Evolutionary conservation across 2,113 vertebrate species (phyloP).

Genomic region (Menura novaehollandiae): DNA sequence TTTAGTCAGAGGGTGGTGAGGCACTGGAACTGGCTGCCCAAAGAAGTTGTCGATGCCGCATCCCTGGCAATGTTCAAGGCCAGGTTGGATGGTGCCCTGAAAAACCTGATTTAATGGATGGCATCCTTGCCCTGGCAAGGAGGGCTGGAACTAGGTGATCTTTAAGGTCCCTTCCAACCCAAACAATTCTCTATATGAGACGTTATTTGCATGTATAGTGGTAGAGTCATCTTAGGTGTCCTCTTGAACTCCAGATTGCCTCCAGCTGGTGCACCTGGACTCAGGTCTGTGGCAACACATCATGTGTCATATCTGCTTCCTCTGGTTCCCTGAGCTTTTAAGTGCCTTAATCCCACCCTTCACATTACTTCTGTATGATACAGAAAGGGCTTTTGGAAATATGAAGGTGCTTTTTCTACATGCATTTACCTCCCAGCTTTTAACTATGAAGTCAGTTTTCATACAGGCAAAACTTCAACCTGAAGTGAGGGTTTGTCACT

Average conservation of each 20-base stretch:
- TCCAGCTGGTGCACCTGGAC: background rate
- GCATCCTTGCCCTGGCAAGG: background rate
- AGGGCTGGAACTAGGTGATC: background rate
- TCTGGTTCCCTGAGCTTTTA: background rate
- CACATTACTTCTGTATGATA: background rate
- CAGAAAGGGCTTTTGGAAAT: background rate
- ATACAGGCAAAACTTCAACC: background rate
- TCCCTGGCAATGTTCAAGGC: background rate
- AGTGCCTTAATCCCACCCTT: background rate
- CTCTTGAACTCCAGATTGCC: background rate
- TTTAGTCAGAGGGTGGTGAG: background rate
- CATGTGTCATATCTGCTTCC: fast-evolving
- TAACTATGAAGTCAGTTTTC: background rate
- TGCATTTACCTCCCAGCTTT: background rate
- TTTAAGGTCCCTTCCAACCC: background rate
- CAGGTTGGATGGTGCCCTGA: background rate
- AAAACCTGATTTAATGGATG: background rate
- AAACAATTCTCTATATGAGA: background rate
- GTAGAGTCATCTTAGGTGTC: background rate
- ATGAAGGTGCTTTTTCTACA: background rate
- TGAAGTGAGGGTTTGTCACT: background rate
- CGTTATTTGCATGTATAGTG: background rate
- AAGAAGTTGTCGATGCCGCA: background rate
- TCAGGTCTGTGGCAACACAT: background rate
- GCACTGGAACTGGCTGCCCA: background rate